Evolutionary conservation across 1,140 invertebrate genomes (phyloP).

Genomic region (Bombus consobrinus): DNA sequence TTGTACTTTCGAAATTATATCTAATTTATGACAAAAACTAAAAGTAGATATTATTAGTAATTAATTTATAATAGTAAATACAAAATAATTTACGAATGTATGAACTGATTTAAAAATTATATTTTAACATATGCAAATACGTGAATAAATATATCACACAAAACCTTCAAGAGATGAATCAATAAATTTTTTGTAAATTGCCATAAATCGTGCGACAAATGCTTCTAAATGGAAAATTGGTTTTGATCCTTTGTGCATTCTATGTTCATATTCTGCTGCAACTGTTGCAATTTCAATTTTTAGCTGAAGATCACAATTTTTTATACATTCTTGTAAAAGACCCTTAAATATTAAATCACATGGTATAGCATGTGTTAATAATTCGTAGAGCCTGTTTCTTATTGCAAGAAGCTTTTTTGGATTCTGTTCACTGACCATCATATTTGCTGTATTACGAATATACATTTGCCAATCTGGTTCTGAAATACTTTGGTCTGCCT

Average conservation of each 20-base stretch:
- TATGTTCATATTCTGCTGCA: slow-evolving; percentile 95
- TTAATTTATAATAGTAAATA: slow-evolving; percentile 14
- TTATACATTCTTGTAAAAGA: slow-evolving; percentile 92
- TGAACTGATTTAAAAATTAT: slow-evolving; percentile 44
- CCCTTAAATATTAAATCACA: slow-evolving; percentile 96
- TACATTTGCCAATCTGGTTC: slow-evolving; percentile 97
- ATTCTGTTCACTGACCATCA: slow-evolving; percentile 94
- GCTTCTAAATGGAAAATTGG: slow-evolving; percentile 98
- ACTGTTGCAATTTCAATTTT: slow-evolving; percentile 92
- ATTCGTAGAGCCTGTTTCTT: slow-evolving; percentile 94
- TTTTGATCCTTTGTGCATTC: slow-evolving; percentile 95
- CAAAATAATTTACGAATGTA: slow-evolving; percentile 25
- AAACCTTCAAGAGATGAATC: slow-evolving; percentile 84
- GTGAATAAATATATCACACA: slow-evolving; percentile 29
- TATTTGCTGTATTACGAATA: slow-evolving; percentile 92
- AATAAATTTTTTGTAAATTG: slow-evolving; percentile 94
- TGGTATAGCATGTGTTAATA: slow-evolving; percentile 97
- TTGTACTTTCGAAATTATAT: slow-evolving; percentile 33
- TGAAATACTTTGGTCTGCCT: slow-evolving; percentile 90
- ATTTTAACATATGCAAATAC: slow-evolving; percentile 11
- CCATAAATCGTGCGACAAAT: slow-evolving; percentile 98
- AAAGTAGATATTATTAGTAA: slow-evolving; percentile 18
- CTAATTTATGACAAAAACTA: slow-evolving; percentile 49
- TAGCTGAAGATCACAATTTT: slow-evolving; percentile 94
- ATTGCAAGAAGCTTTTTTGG: slow-evolving; percentile 93